These are phyloP conservation scores for Nematostella vectensis DNA, from an alignment of 92 coral and sea anemone genomes.

Conservation along the genomic window DNA sequence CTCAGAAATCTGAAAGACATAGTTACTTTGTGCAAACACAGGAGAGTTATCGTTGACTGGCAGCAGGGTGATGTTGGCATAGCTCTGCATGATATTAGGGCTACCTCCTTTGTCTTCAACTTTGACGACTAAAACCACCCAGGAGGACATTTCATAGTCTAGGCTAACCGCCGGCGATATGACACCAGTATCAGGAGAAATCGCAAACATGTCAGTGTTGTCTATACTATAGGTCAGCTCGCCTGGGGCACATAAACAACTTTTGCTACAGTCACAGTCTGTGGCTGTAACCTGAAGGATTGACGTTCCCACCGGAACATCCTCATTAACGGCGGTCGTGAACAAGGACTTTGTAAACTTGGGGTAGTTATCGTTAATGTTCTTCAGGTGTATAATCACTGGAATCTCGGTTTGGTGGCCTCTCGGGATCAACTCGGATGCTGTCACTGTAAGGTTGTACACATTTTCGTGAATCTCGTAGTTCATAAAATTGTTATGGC, in stretches of 20 bases:
- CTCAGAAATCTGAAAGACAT: slow-evolving; percentile 41
- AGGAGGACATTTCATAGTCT: slow-evolving; percentile 43
- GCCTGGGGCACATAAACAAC: slow-evolving; percentile 51
- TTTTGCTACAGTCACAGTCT: slow-evolving; percentile 77
- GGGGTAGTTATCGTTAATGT: slow-evolving; percentile 64
- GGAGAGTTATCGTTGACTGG: slow-evolving; percentile 73
- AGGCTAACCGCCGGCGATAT: slow-evolving; percentile 42
- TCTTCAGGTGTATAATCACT: slow-evolving; percentile 37
- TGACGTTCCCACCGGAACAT: slow-evolving; percentile 38
- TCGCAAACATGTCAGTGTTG: slow-evolving; percentile 34
- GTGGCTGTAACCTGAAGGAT: slow-evolving; percentile 67
- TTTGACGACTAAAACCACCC: slow-evolving; percentile 37
- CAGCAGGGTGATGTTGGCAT: slow-evolving; percentile 45
- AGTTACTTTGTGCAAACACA: slow-evolving; percentile 24
- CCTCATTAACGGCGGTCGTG: slow-evolving; percentile 47
- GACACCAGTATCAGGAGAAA: slow-evolving; percentile 57
- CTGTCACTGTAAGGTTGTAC: slow-evolving; percentile 36
- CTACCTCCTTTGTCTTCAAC: slow-evolving; percentile 28
- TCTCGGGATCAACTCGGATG: slow-evolving; percentile 48
- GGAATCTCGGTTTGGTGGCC: slow-evolving; percentile 38
- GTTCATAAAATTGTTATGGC: slow-evolving; percentile 47
- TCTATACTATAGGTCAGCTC: slow-evolving; percentile 47
- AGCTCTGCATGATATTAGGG: slow-evolving; percentile 37
- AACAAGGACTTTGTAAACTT: slow-evolving; percentile 47
- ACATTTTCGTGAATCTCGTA: slow-evolving; percentile 49